Evolutionary conservation across 2,797 vertebrate genomes (phyloP).

Genomic region (Tragopan temminckii): DNA sequence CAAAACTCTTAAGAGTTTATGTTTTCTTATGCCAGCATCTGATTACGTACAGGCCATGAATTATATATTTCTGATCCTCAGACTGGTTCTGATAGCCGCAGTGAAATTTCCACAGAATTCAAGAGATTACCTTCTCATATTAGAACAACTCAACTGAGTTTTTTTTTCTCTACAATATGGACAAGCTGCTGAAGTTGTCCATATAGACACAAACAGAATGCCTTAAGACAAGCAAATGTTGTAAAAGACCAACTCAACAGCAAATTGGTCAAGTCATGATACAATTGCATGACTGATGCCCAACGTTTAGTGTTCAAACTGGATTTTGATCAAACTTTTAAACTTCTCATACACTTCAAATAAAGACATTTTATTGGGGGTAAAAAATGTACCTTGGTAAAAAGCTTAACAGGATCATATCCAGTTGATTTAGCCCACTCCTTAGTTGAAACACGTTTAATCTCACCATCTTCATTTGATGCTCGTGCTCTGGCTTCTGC

Average conservation of each 20-base stretch:
- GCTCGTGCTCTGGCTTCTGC: slow-evolving; percentile 90
- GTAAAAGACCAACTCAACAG: not conserved
- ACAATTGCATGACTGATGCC: not conserved
- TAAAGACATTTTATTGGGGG: not conserved
- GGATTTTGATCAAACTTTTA: not conserved
- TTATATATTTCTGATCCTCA: not conserved
- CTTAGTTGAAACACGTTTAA: slow-evolving; percentile 96
- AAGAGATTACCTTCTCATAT: not conserved
- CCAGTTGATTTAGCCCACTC: slow-evolving; percentile 96
- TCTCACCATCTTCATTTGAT: slow-evolving; percentile 93
- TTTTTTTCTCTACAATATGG: not conserved
- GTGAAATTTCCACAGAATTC: not conserved
- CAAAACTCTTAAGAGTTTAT: not conserved
- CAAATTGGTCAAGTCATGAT: not conserved
- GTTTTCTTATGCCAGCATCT: not conserved
- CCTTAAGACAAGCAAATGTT: not conserved
- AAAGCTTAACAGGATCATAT: slow-evolving; percentile 93
- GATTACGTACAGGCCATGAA: not conserved
- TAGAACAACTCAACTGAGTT: not conserved
- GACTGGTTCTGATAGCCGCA: not conserved
- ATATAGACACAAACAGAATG: not conserved
- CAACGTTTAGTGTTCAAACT: not conserved
- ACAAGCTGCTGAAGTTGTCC: not conserved
- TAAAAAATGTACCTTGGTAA: slow-evolving; percentile 91
- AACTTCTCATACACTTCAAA: not conserved